Percentiles rank a stretch among this genome's conserved stretches.
Evolutionary conservation across 1,140 invertebrate genomes (phyloP).

Genomic region (Contarinia nasturtii): DNA sequence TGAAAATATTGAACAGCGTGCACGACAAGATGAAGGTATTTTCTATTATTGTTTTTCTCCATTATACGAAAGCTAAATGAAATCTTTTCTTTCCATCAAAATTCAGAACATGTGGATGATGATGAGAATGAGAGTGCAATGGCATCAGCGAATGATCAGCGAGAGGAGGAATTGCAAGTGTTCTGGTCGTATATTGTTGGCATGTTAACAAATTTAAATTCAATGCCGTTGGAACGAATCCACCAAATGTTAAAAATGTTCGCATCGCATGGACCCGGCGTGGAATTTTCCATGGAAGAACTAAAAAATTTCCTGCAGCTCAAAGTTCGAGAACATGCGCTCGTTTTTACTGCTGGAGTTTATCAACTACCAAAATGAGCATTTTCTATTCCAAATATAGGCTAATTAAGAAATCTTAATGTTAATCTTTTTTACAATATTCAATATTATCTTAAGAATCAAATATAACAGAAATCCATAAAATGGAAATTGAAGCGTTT

Average conservation of each 20-base stretch:
- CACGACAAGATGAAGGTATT: conserved; percentile 20
- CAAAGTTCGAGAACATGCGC: conserved; percentile 77
- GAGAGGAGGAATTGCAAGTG: conserved; percentile 83
- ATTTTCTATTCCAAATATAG: no score
- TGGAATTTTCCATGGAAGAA: conserved; percentile 76
- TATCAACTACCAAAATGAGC: conserved; percentile 70
- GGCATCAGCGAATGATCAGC: conserved; percentile 79
- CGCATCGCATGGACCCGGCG: conserved; percentile 64
- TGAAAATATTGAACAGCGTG: conserved; percentile 42
- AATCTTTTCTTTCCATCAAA: conserved; percentile 2
- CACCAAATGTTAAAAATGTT: conserved; percentile 97
- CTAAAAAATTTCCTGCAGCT: conserved; percentile 76
- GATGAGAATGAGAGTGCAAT: conserved; percentile 86
- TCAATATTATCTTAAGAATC: no score
- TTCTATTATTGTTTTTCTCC: no score
- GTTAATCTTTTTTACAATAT: no score
- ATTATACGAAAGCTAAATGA: no score
- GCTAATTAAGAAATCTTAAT: no score
- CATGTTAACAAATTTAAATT: conserved; percentile 90
- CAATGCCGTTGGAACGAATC: conserved; percentile 79
- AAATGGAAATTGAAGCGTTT: no score
- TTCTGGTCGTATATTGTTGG: conserved; percentile 95
- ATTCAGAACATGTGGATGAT: conserved; percentile 53
- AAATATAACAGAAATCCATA: no score
- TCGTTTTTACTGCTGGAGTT: conserved; percentile 66